Base-by-base conservation (phyloP, 2,113 vertebrate species). In the Apteryx mantelli region DNA sequence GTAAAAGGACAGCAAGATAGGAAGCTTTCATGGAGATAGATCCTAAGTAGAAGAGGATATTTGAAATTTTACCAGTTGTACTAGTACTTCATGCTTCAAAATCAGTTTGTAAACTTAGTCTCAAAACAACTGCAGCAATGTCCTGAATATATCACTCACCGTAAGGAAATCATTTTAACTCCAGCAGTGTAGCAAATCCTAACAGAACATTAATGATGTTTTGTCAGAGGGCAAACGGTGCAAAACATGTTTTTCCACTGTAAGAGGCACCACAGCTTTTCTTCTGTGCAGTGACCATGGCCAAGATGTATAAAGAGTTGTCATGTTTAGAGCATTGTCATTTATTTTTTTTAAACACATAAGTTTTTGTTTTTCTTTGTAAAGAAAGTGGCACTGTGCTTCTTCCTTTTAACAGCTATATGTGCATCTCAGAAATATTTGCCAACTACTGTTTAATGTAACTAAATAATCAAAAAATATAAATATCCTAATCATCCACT, bases 401-500 rank as follows among this genome's bases (percentile, higher is more conserved):
- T 32, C 64, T 84, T 88, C 38, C 0, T 4, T 81, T 91, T 77
- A 83, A 77, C 50, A 85, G 66, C 34, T 83, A 10, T n/a, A n/a
- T 28, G 32, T 55, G 32, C 50, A 80, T 52, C 66, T 60, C 75
- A 91, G 91, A 86, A 88, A 88, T 68, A 82, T 65, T 48, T 88
- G 75, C 64, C 87, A 95, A 60, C 36, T 66, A 48, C 71, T 56
- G 50, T 74, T 93, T 93, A 88, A 40, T 52, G 64, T 58, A 86
- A 94, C 90, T 86, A 93, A 89, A 69, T 56, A 86, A 95, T 77
- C 86, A 36, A 86, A 96, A 91, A 86, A 13, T 81, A 91, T 16
- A 94, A 93, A 94, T 86, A 95, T 88, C 88, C 93, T 71, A 40
- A 52, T 75, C 64, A 78, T 78, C 89, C 71, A 93, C 64, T 78